Conservation (phyloP, 2,888 invertebrate genomes). For the Caenorhabditis afra region DNA sequence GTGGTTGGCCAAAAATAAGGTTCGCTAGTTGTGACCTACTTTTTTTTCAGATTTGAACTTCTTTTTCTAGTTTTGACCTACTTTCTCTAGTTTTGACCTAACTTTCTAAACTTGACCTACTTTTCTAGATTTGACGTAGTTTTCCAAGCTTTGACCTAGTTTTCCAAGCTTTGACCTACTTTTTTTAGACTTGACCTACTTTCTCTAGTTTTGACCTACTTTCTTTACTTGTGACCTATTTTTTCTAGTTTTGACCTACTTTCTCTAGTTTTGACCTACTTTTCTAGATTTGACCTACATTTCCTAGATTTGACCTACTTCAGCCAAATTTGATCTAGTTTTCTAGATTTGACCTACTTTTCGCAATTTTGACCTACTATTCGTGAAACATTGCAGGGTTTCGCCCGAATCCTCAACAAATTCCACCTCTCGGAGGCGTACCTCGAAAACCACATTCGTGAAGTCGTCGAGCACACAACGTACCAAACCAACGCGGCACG, state of each 20-base stretch:
- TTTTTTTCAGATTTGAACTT: neutral
- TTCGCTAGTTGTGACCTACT: neutral
- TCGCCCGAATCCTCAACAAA: conserved; percentile 55
- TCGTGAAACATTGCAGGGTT: conserved; percentile 13
- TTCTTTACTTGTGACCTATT: too few species aligned
- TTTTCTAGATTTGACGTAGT: neutral
- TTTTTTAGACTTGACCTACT: neutral
- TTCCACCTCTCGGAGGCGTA: conserved; percentile 37
- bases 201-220: neutral
- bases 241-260: too few species aligned
- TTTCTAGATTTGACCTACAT: too few species aligned
- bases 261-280: neutral
- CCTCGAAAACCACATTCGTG: conserved; percentile 38
- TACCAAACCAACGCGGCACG: conserved; percentile 47
- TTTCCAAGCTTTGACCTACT: too few species aligned
- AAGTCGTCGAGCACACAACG: conserved; percentile 36
- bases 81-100: neutral
- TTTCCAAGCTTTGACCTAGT: too few species aligned
- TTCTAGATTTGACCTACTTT: neutral
- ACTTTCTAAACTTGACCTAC: neutral
- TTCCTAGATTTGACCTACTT: too few species aligned
- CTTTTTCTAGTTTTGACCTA: too few species aligned
- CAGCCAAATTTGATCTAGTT: neutral
- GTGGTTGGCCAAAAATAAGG: conserved; percentile 57
- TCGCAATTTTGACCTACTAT: neutral